Evolutionary conservation across 2,113 vertebrate species (phyloP), one percentile per base, ranked within the genome.

Genomic region (Urocynchramus pylzowi): DNA sequence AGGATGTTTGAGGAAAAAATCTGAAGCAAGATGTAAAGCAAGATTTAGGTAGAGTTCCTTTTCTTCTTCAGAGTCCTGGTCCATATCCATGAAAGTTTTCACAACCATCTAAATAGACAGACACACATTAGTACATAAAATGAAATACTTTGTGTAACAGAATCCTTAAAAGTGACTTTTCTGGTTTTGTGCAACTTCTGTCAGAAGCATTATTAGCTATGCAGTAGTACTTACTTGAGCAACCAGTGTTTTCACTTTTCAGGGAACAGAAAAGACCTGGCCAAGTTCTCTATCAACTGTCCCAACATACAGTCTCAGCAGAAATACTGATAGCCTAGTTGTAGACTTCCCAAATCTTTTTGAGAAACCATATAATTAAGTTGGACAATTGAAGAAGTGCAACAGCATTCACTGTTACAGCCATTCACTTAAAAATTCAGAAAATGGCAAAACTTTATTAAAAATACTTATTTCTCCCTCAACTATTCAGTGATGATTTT

Each of bases 21-120:
- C 99, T 45, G 99, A 99, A 87, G 99, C 99, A 95, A 99, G 98
- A 96, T 99, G 99, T 89, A 99, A 98, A 56, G 99, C 99, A 84
- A 99, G 97, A 96, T 99, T 99, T 87, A 99, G 96, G 93, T 99
- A 99, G 24, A 99, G 98, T 91, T 99, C 99, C 97, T 99, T 99
- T 97, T 99, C 99, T 96, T 99, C 99, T 98, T 99, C 99, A 9
- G 99, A 99, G 94, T 99, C 99, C 97, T 99, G 99, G 97, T 99
- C 99, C 99, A 99, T 99, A 97, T 99, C 99, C 99, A 99, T 99
- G 97, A 99, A 99, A 50, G 99, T 99, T 98, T 99, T 99, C 75
- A 99, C 99, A 97, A 99, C 99, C 99, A 99, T 99, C 99, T 99
- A 97, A 27, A 56, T 2, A 92, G 87, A 89, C 18, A 96, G 16